phyloP scores from a whole-genome alignment of 2,888 invertebrate species.

The Drosophila mettleri region DNA sequence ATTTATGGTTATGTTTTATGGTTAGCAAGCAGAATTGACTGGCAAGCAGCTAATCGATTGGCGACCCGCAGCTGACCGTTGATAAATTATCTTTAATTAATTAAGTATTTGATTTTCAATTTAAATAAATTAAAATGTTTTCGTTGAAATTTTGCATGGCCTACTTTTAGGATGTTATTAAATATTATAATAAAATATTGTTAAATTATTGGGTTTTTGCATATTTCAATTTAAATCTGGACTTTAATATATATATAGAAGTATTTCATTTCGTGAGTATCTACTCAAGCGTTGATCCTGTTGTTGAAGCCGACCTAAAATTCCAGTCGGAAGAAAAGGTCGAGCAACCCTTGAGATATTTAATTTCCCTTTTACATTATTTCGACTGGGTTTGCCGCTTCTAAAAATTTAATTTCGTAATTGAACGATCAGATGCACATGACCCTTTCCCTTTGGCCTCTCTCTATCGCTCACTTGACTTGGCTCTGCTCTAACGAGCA shows the following conservation, averaged over 20 bases:
- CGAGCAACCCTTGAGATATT: constrained; percentile 40
- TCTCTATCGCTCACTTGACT: constrained; percentile 42
- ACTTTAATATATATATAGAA: neutral
- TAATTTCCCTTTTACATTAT: constrained; percentile 41
- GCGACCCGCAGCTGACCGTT: neutral
- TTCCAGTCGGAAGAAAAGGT: constrained; percentile 1
- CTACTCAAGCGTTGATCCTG: constrained; percentile 7
- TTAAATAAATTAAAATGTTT: neutral
- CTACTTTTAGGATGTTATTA: constrained; percentile 7
- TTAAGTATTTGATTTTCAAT: neutral
- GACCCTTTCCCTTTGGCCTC: neutral
- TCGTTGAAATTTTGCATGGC: neutral
- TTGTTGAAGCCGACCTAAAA: neutral
- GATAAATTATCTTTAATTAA: neutral
- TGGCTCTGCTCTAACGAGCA: constrained; percentile 35
- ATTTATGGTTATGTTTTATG: constrained; percentile 3
- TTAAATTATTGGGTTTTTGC: no score
- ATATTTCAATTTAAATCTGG: no score
- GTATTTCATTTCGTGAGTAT: neutral
- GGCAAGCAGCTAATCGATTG: neutral
- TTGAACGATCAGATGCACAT: constrained; percentile 52
- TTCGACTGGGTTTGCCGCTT: constrained; percentile 18
- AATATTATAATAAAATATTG: neutral
- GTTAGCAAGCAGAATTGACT: constrained; percentile 23
- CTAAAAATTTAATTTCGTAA: constrained; percentile 70